Percentiles rank a stretch among this genome's conserved stretches.
Evolutionary conservation across 64 coral and sea anemone species (phyloP).

Genomic region (Pocillopora verrucosa): DNA sequence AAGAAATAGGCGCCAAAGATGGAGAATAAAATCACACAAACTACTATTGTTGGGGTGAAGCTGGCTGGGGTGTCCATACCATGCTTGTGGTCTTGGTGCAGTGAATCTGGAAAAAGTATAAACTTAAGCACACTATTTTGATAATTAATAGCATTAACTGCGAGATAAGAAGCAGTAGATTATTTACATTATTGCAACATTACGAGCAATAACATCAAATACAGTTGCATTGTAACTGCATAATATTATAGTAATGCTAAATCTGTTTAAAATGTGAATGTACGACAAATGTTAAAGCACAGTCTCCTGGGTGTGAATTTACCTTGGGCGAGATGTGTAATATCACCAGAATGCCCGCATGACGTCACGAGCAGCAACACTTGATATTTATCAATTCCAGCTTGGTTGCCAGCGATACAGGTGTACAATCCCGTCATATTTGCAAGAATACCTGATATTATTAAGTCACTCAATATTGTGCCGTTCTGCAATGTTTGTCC

Average conservation of each 20-base stretch:
- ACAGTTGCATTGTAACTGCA: too few relatives aligned
- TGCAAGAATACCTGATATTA: neutral
- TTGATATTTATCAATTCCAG: slow-evolving; percentile 21
- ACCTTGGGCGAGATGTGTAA: neutral
- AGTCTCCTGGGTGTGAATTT: neutral
- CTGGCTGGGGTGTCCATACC: neutral
- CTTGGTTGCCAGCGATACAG: slow-evolving; percentile 8
- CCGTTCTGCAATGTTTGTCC: slow-evolving; percentile 21
- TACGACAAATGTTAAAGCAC: neutral
- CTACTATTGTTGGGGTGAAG: slow-evolving; percentile 6
- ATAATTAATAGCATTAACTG: too few relatives aligned
- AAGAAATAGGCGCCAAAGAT: slow-evolving; percentile 46
- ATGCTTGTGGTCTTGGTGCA: neutral
- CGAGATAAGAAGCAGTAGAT: too few relatives aligned
- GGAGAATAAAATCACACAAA: neutral
- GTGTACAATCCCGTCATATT: slow-evolving; percentile 31
- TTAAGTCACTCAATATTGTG: neutral
- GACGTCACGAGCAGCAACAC: slow-evolving; percentile 20
- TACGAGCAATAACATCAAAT: too few relatives aligned
- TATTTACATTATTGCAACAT: too few relatives aligned
- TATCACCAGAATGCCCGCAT: neutral
- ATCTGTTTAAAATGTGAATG: too few relatives aligned
- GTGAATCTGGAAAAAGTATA: neutral
- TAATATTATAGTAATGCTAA: too few relatives aligned
- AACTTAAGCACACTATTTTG: neutral